These are phyloP conservation scores for Clamator glandarius DNA, from an alignment of 2,797 vertebrate species.

Conservation along the genomic window DNA sequence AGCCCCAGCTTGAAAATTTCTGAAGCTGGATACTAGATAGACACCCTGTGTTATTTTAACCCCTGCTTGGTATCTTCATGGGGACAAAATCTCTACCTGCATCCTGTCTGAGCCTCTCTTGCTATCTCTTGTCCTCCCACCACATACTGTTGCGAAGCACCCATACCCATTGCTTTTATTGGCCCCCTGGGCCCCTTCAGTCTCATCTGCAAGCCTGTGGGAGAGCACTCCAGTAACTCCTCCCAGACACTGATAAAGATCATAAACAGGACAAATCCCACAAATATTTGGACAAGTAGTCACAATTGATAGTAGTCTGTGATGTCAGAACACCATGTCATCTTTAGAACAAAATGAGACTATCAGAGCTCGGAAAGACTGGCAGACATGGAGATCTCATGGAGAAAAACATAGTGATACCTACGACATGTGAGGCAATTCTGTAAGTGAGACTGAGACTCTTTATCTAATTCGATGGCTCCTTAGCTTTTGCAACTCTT, in stretches of 20 bases:
- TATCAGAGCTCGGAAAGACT: not conserved
- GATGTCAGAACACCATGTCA: not conserved
- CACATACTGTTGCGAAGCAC: not conserved
- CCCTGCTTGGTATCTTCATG: accelerated
- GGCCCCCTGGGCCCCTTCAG: accelerated
- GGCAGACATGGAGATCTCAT: not conserved
- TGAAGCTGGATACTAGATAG: not conserved
- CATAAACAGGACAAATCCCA: not conserved
- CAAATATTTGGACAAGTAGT: not conserved
- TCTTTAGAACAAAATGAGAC: not conserved
- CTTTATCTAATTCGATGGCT: not conserved
- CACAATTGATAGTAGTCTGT: accelerated
- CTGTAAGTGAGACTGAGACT: not conserved
- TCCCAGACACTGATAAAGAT: not conserved
- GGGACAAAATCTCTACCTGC: not conserved
- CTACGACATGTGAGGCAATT: not conserved
- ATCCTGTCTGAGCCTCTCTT: accelerated
- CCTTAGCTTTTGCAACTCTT: not conserved
- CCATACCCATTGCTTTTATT: not conserved
- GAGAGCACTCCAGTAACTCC: not conserved
- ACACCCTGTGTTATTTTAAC: not conserved
- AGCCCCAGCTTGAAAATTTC: not conserved
- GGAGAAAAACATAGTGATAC: not conserved
- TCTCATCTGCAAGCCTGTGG: not conserved
- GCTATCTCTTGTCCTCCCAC: not conserved